Evolutionary conservation across 2,797 vertebrate genomes (phyloP).

Genomic region (Siniperca obscura): DNA sequence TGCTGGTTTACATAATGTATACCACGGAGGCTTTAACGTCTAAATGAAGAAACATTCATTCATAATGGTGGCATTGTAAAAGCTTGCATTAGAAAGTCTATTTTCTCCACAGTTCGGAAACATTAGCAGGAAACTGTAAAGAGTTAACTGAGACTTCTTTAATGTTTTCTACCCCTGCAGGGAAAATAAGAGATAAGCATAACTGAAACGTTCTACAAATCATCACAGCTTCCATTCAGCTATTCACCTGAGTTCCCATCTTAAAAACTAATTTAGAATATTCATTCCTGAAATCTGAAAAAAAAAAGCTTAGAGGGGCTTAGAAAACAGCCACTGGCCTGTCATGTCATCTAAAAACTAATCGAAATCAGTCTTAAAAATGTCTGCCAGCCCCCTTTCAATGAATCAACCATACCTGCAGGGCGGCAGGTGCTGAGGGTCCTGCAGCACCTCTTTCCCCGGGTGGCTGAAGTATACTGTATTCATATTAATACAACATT

Average conservation of each 20-base stretch:
- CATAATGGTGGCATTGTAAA: conserved; percentile 33
- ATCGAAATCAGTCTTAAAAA: neutral
- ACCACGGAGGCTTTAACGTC: conserved; percentile 57
- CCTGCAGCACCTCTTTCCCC: neutral
- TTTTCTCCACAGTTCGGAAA: conserved; percentile 32
- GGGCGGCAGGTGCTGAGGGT: neutral
- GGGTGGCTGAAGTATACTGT: neutral
- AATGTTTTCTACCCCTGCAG: conserved; percentile 43
- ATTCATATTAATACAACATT: neutral
- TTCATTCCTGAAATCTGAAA: conserved; percentile 16
- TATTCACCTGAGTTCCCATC: conserved; percentile 18
- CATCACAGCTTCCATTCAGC: conserved; percentile 36
- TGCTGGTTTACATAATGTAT: conserved; percentile 65
- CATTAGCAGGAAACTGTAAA: conserved; percentile 46
- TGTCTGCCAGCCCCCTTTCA: too few relatives aligned
- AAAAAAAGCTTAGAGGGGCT: neutral
- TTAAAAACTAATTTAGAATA: conserved; percentile 25
- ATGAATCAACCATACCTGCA: neutral
- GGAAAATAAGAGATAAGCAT: conserved; percentile 40
- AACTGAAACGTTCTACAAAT: conserved; percentile 33
- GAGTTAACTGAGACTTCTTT: conserved; percentile 40
- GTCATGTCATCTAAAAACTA: neutral
- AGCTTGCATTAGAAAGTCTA: conserved; percentile 42
- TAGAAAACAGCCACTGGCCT: neutral
- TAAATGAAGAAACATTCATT: conserved; percentile 69